These are phyloP conservation scores for Alfaro cultratus DNA, from an alignment of 2,797 vertebrate species.

Conservation along the genomic window DNA sequence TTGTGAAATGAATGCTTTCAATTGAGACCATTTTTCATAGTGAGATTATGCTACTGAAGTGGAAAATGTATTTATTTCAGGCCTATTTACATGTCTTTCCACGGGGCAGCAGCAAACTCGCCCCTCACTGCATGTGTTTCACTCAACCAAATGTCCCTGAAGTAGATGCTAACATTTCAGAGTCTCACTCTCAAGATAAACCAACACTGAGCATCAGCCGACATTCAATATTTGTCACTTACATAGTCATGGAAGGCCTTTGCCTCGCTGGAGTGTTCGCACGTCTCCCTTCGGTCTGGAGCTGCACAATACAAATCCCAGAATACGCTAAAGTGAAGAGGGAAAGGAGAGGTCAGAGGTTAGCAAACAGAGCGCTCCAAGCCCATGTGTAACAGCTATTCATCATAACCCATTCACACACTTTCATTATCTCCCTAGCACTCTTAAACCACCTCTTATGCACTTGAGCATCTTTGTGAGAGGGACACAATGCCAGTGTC, in stretches of 20 bases:
- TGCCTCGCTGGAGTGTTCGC: conserved; percentile 92
- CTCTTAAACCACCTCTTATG: conserved; percentile 67
- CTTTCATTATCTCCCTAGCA: conserved; percentile 63
- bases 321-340: conserved; percentile 86
- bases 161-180: background rate
- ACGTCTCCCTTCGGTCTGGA: conserved; percentile 92
- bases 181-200: background rate
- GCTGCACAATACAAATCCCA: conserved; percentile 97
- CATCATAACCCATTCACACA: conserved; percentile 74
- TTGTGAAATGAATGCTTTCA: background rate
- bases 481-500: conserved; percentile 59
- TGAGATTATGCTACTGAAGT: background rate
- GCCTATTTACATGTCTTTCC: background rate
- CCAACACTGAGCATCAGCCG: background rate
- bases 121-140: background rate
- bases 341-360: conserved; percentile 61
- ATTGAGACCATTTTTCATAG: background rate
- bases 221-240: conserved; percentile 74
- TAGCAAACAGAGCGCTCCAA: conserved; percentile 60
- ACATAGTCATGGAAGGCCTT: conserved; percentile 97
- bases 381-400: conserved; percentile 73
- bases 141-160: background rate
- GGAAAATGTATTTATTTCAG: background rate
- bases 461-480: conserved; percentile 65
- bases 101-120: background rate